Evolutionary conservation across 2,888 invertebrate species (phyloP), one percentile per base, ranked within the genome.

Genomic region (Ophion obscuratus): DNA sequence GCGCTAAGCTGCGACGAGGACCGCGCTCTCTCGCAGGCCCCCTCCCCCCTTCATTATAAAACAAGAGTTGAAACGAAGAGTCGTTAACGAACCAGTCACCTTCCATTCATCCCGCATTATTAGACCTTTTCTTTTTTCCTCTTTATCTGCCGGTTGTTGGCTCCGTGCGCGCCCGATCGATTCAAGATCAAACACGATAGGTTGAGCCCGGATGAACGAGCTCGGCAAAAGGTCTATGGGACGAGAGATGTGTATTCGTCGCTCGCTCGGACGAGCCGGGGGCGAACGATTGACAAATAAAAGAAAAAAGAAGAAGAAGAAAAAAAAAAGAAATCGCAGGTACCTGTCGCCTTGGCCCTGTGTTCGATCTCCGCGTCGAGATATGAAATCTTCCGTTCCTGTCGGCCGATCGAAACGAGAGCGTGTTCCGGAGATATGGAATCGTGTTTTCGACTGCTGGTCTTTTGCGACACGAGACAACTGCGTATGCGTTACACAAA

Each of bases 131-230:
- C 36, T 57, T 57, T 73, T 31, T 68, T 80, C 36, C 71, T 66
- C 64, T 76, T 62, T 40, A 53, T 66, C 70, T 62, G 66, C 31
- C 20, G 67, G 40, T 31, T 57, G 77, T 83, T 83, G 66, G 79
- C 80, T 80, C 67, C 78, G 24, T 20, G 7, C 20, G 20, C 10
- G 61, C 31, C n/a, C 83, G 78, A 83, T 84, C 79, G 53, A 57
- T 78, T 77, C 57, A 62, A 88, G 86, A 87, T 87, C 83, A 77
- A 85, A 85, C 83, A 87, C 68, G 88, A 87, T 87, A 86, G 81
- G 77, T 67, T 62, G 79, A 76, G 57, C 27, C 53, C 14, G 40
- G 79, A 77, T 53, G 75, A 62, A 78, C 66, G 83, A 80, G 75
- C 31, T 62, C 44, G 62, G 78, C 85, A 64, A 81, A 59, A 74